Base-by-base conservation (phyloP, 2,113 vertebrate genomes). In the Psettodes erumei region DNA sequence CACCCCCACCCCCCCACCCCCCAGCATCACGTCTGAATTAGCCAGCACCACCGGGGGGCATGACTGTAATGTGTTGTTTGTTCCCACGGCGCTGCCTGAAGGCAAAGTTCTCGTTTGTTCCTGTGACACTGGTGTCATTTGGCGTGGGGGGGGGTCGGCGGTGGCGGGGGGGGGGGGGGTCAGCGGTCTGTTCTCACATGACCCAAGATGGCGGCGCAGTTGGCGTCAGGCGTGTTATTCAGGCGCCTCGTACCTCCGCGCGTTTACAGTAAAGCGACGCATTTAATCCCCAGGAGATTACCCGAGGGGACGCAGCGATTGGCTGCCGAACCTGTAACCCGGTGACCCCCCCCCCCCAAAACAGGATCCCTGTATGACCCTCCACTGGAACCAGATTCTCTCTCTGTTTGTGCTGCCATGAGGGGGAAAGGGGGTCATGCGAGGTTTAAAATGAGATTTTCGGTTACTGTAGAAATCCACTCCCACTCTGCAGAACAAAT, bases 381-480 rank as follows among this genome's bases (percentile, higher is more conserved):
- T n/a, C 50, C 55, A 74, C 84, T 51, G 16, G 5, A 84, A 80
- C 72, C 88, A 88, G 82, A 88, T 58, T 74, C 37, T 54, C 18
- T 25, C 37, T 21, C 50, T 50, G 11, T 79, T 67, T 60, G n/a
- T 80, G 28, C 75, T 38, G 42, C 47, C 40, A 83, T 73, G 59
- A 67, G 62, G 48, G 27, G 8, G 9, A 64, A 60, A 75, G 21
- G 18, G 42, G 83, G 78, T 88, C 86, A 87, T 43, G 43, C 13
- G 65, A 84, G 86, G 86, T 87, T 87, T 88, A 84, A 79, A 87
- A 84, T 81, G 78, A 76, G 79, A 81, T 81, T 83, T 86, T 64
- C 75, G 33, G 43, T 77, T 73, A 68, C 70, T 77, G 84, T 64
- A 61, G 21, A 86, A 82, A 87, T 42, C 60, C 61, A 56, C 38